phyloP scores from a whole-genome alignment of 2,888 invertebrate genomes.

The Microplitis manilae region DNA sequence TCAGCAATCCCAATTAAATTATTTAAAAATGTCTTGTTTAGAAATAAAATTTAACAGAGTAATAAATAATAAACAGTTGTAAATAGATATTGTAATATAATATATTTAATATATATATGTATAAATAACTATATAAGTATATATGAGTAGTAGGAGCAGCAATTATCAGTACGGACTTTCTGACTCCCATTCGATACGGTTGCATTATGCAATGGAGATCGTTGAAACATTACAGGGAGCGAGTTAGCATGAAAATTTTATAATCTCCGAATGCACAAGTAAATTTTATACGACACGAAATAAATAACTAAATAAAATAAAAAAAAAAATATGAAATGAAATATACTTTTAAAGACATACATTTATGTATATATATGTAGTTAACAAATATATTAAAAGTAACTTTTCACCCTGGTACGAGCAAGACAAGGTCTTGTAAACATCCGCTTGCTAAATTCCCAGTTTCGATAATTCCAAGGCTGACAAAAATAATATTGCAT shows the following conservation, averaged over 20 bases:
- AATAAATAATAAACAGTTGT: neutral
- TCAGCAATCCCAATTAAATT: too few relatives aligned
- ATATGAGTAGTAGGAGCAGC: neutral
- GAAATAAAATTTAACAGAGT: neutral
- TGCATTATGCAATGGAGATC: conserved; percentile 36
- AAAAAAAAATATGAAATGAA: too few relatives aligned
- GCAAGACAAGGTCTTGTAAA: conserved; percentile 35
- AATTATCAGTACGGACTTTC: conserved; percentile 23
- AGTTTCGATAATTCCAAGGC: conserved; percentile 29
- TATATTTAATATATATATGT: neutral
- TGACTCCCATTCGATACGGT: conserved; percentile 23
- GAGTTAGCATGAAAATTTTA: conserved; percentile 24
- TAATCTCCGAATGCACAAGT: conserved; percentile 12
- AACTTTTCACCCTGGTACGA: conserved; percentile 9
- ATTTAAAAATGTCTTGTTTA: too few relatives aligned
- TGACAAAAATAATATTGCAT: conserved; percentile 12
- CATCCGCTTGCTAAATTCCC: conserved; percentile 38
- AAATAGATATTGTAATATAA: neutral
- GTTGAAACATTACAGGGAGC: conserved; percentile 31
- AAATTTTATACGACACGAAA: neutral
- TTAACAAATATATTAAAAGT: conserved; percentile 16
- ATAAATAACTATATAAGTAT: neutral
- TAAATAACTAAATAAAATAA: neutral
- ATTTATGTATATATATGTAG: conserved; percentile 1
- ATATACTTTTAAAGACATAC: too few relatives aligned